Percentiles rank a stretch among this genome's conserved stretches.
These are phyloP conservation scores for Ceryle rudis DNA, from an alignment of 2,797 vertebrate species.

Conservation along the genomic window DNA sequence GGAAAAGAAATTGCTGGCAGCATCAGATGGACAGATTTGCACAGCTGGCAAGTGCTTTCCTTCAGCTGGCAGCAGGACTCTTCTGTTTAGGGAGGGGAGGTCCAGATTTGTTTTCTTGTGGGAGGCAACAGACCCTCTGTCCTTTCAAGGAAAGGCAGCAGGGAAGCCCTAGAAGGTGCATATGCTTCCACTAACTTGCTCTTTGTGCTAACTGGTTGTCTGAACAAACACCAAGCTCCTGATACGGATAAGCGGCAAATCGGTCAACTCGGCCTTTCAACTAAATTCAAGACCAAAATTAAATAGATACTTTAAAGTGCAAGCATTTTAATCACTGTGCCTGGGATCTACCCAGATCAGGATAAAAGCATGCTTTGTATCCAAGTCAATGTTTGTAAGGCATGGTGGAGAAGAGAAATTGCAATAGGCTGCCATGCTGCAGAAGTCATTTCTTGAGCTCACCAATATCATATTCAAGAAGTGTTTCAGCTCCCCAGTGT, in stretches of 20 bases:
- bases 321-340: background rate
- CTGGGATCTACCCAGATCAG: background rate
- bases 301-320: background rate
- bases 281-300: background rate
- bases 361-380: background rate
- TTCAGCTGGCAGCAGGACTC: conserved; percentile 30
- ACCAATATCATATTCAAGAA: background rate
- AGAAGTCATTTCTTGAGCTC: background rate
- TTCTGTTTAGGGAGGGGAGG: background rate
- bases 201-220: background rate
- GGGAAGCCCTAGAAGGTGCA: background rate
- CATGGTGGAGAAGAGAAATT: background rate
- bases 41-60: conserved; percentile 43
- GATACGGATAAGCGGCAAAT: background rate
- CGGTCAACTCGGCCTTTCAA: background rate
- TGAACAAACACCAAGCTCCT: conserved; percentile 3
- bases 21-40: conserved; percentile 29
- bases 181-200: background rate
- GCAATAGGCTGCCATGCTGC: background rate
- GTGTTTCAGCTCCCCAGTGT: background rate
- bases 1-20: conserved; percentile 37
- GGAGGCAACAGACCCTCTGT: background rate
- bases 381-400: background rate
- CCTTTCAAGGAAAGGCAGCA: conserved; percentile 7
- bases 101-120: conserved; percentile 4